Evolutionary conservation across 2,888 invertebrate genomes (phyloP).

Genomic region (Pilophorus perplexus): DNA sequence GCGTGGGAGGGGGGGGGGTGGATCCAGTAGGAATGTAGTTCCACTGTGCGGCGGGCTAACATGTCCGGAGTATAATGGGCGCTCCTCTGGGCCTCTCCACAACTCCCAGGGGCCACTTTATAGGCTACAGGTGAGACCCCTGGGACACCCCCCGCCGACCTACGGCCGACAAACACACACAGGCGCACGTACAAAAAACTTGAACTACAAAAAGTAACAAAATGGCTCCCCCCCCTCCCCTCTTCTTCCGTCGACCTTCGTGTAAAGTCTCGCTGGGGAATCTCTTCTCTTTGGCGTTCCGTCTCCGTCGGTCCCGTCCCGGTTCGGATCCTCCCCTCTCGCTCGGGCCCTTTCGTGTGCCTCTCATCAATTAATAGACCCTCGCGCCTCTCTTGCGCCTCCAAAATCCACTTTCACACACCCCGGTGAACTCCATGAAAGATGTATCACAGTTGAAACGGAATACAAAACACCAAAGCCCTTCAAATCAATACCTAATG

Average conservation of each 20-base stretch:
- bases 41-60: conserved; percentile 21
- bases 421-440: no score
- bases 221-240: conserved; percentile 30
- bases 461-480: no score
- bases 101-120: conserved; percentile 27
- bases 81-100: not conserved
- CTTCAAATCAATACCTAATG: no score
- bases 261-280: no score
- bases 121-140: conserved; percentile 33
- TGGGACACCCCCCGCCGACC: conserved; percentile 5
- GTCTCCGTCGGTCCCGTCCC: no score
- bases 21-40: conserved; percentile 28
- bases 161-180: conserved; percentile 4
- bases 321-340: not conserved
- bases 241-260: no score
- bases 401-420: no score
- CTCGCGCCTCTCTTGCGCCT: not conserved
- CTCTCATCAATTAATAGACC: conserved; percentile 23
- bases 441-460: no score
- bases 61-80: conserved; percentile 32
- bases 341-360: conserved; percentile 20
- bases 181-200: conserved; percentile 21
- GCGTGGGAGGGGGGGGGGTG: not conserved
- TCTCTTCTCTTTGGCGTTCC: no score
- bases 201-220: conserved; percentile 35